Conservation (phyloP, 2,888 invertebrate species). For the Pheosia gnoma region DNA sequence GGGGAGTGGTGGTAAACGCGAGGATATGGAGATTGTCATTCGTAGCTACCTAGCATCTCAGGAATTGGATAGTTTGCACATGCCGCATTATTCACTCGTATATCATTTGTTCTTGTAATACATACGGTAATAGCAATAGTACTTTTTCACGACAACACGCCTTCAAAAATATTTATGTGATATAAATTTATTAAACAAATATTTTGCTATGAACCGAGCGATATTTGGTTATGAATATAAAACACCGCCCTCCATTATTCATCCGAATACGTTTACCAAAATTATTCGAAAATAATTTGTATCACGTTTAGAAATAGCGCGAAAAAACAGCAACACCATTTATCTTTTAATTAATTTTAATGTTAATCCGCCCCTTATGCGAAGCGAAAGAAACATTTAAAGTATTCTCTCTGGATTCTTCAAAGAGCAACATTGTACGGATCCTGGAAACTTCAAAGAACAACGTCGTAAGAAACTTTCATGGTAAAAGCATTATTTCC, state of each 20-base stretch:
- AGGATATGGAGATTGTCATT: too few species aligned
- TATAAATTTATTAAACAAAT: neutral
- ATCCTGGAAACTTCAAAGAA: neutral
- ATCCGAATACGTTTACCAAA: neutral
- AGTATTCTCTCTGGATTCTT: neutral
- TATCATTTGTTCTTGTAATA: too few species aligned
- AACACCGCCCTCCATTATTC: constrained; percentile 1
- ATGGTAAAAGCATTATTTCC: too few species aligned
- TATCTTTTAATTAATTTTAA: constrained; percentile 1
- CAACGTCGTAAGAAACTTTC: too few species aligned
- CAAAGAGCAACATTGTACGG: too few species aligned
- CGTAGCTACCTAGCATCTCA: too few species aligned
- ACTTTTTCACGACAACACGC: neutral
- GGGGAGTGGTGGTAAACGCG: too few species aligned
- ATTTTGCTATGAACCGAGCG: neutral
- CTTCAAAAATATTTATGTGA: neutral
- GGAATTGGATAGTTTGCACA: too few species aligned
- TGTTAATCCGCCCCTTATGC: neutral
- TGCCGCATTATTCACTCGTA: too few species aligned
- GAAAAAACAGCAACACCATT: constrained; percentile 2
- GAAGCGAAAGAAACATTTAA: constrained; percentile 1
- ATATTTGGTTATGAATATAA: neutral
- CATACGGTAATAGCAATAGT: too few species aligned
- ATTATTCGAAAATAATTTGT: neutral
- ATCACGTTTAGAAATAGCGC: neutral